These are phyloP conservation scores for Heliornis fulica DNA, from an alignment of 2,113 vertebrate species.

Conservation along the genomic window DNA sequence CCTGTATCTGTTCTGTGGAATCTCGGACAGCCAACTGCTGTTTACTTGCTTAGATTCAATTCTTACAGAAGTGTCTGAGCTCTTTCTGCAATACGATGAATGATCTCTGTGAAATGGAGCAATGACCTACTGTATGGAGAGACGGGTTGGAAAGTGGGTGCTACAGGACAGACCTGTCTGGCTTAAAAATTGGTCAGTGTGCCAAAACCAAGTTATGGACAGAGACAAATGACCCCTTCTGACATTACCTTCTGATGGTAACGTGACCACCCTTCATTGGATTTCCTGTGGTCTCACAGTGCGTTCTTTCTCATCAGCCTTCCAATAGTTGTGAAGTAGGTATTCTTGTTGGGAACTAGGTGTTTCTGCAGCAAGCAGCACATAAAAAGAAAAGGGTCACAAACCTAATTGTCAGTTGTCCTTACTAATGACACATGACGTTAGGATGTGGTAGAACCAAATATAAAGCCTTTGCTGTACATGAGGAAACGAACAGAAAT, in stretches of 20 bases:
- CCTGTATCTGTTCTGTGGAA: background rate
- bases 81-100: background rate
- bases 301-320: background rate
- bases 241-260: background rate
- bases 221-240: background rate
- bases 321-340: background rate
- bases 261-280: background rate
- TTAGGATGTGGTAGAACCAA: conserved; percentile 11
- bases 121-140: background rate
- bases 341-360: background rate
- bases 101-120: background rate
- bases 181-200: background rate
- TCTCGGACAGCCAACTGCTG: background rate
- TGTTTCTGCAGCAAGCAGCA: background rate
- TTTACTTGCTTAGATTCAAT: background rate
- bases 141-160: background rate
- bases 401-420: background rate
- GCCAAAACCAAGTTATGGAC: background rate
- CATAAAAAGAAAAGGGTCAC: conserved; percentile 30
- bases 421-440: background rate
- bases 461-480: background rate
- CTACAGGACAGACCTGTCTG: background rate
- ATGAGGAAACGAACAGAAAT: conserved; percentile 17
- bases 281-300: background rate
- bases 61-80: background rate